These are phyloP conservation scores for Clivina fossor DNA, from an alignment of 2,888 invertebrate species.

Conservation along the genomic window DNA sequence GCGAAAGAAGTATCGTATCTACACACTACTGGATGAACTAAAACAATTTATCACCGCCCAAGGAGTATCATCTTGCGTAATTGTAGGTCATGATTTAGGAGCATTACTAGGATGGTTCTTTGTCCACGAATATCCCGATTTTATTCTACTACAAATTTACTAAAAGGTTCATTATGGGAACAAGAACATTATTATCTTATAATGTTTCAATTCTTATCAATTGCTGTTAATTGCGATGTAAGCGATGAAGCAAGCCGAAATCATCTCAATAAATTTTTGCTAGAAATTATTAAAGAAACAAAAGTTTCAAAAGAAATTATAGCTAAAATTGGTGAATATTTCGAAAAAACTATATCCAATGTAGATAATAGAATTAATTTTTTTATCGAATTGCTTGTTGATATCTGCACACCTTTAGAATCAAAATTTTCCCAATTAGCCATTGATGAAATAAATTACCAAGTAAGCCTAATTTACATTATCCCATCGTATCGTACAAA, in stretches of 20 bases:
- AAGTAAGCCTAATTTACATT: too few relatives aligned
- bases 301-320: slow-evolving; percentile 19
- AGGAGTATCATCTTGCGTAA: slow-evolving; percentile 52
- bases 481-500: too few relatives aligned
- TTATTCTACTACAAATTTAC: slow-evolving; percentile 8
- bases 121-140: slow-evolving; percentile 60
- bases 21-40: slow-evolving; percentile 64
- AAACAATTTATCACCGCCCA: slow-evolving; percentile 63
- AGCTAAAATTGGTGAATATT: slow-evolving; percentile 10
- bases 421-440: slow-evolving; percentile 3
- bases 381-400: slow-evolving; percentile 15
- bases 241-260: slow-evolving; percentile 20
- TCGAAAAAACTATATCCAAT: slow-evolving; percentile 15
- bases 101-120: slow-evolving; percentile 71
- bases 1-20: slow-evolving; percentile 61
- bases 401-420: slow-evolving; percentile 17
- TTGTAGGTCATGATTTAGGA: slow-evolving; percentile 69
- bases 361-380: slow-evolving; percentile 15
- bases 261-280: slow-evolving; percentile 4
- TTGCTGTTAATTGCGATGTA: slow-evolving; percentile 13
- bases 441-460: slow-evolving; percentile 14
- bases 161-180: slow-evolving; percentile 14
- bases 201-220: slow-evolving; percentile 7
- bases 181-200: slow-evolving; percentile 7
- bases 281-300: slow-evolving; percentile 14